Evolutionary conservation across 2,113 vertebrate genomes (phyloP), one percentile per base, ranked within the genome.

Genomic region (Pitta sordida): DNA sequence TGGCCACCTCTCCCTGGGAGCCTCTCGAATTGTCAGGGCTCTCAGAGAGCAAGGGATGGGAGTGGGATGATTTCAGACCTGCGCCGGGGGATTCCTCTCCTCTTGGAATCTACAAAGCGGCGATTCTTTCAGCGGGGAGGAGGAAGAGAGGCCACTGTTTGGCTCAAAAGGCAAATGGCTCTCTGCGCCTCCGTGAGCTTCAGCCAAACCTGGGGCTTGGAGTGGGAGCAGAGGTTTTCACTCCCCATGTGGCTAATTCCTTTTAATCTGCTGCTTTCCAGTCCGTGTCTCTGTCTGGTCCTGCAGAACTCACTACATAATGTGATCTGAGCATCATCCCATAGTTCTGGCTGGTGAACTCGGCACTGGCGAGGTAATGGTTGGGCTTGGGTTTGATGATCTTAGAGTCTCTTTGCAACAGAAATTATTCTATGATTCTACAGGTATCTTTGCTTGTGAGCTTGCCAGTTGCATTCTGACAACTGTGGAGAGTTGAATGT

Each of bases 61-160:
- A 15, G 39, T 1, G 20, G 44, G 8, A 4, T 3, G 65, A 8
- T 2, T 43, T 7, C 71, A 29, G 46, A 34, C 15, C 11, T 21
- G 17, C 3, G 2, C 29, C 70, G 11, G 22, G 37, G 15, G 37
- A 8, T 7, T 32, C 20, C 13, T 15, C 41, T 29, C 26, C 68
- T 24, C 49, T 21, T 26, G 7, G 34, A 8, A 22, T 5, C 29
- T 2, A 1, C 36, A 3, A 0, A 34, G 58, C 0, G 1, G 3
- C 1, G 17, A 13, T 9, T n/a, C 37, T 43, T 37, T 34, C 1
- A 4, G 9, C 2, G 17, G 43, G 30, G 24, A 60, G 27, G 51
- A 52, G 43, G 37, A 75, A 22, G 46, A 48, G n/a, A 23, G 46
- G 37, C 12, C 51, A 5, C 18, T 0, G 1, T 36, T 30, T 12